Evolutionary conservation across 2,888 invertebrate genomes (phyloP), one percentile per base, ranked within the genome.

Genomic region (Epinotia brunnichana): DNA sequence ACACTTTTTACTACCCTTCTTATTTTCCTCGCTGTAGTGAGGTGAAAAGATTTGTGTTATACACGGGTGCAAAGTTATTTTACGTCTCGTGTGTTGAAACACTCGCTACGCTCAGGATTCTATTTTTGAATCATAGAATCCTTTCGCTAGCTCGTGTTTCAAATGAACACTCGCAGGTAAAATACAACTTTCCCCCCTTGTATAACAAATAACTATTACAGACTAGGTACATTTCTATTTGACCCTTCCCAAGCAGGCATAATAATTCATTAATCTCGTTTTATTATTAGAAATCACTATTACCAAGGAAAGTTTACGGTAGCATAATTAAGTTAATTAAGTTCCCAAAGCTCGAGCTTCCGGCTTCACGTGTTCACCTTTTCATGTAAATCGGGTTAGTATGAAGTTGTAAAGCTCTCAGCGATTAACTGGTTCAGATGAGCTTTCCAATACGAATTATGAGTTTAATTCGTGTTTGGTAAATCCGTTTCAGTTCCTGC

Each of bases 311-410:
- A 41, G 59, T 39, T 60, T 19, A 60, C 39, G 41, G 19, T 13
- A 7, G 13, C 21, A 41, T 61, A 21, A 61, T 41, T 61, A 21
- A 59, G 59, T 59, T 57, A 3, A 29, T 57, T 17, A 59, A 61
- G 19, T 19, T 56, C 15, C 60, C 21, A 41, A 41, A 13, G 13
- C 60, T 57, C 41, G 15, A 61, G 13, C 19, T 41, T 13, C 60
- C 60, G 15, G 41, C 19, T 7, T 15, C 41, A 41, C 21, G 21
- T 61, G 41, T 41, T 61, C 39, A 41, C 41, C 21, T 41, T 21
- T 48, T 41, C 41, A 61, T 41, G 19, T 41, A 61, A 61, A 61
- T 61, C 19, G 13, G 15, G 19, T 61, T 61, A 41, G 21, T 19
- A 1, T 21, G 10, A 41, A 48, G 48, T 48, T 48, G n/a, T n/a